Evolutionary conservation across 2,888 invertebrate species (phyloP).

Genomic region (Brachyptera putata): DNA sequence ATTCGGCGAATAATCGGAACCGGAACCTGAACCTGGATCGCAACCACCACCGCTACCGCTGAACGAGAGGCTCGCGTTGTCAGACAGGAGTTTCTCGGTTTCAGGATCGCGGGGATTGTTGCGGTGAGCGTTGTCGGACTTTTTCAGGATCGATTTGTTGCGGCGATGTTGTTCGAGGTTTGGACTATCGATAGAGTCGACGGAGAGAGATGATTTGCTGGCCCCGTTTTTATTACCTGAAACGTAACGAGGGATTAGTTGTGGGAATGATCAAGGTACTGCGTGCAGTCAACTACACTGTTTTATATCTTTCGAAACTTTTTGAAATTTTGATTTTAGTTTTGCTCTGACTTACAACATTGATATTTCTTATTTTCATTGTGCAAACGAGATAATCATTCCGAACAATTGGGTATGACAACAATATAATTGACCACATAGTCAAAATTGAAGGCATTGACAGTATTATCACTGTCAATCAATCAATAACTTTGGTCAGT

Average conservation of each 20-base stretch:
- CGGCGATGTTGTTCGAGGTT: slow-evolving; percentile 61
- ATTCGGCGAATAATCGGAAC: slow-evolving; percentile 43
- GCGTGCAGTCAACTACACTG: neutral
- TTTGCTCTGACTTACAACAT: no score
- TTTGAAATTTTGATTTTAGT: no score
- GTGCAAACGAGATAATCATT: no score
- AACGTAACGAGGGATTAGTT: neutral
- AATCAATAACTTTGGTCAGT: no score
- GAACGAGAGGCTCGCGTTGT: slow-evolving; percentile 54
- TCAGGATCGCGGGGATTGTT: slow-evolving; percentile 59
- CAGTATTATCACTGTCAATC: no score
- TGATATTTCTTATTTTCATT: no score
- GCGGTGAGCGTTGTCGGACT: slow-evolving; percentile 57
- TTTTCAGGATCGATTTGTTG: slow-evolving; percentile 73
- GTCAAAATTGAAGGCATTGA: no score
- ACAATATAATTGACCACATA: no score
- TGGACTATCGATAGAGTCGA: slow-evolving; percentile 65
- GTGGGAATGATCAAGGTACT: neutral
- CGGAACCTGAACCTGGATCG: slow-evolving; percentile 40
- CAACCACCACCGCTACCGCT: slow-evolving; percentile 41
- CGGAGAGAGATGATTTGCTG: slow-evolving; percentile 63
- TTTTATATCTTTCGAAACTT: no score
- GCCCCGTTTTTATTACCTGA: slow-evolving; percentile 51
- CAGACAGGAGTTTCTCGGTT: slow-evolving; percentile 68
- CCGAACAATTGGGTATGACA: no score